Conservation (phyloP, 2,113 vertebrate species). For the Silurus glanis region DNA sequence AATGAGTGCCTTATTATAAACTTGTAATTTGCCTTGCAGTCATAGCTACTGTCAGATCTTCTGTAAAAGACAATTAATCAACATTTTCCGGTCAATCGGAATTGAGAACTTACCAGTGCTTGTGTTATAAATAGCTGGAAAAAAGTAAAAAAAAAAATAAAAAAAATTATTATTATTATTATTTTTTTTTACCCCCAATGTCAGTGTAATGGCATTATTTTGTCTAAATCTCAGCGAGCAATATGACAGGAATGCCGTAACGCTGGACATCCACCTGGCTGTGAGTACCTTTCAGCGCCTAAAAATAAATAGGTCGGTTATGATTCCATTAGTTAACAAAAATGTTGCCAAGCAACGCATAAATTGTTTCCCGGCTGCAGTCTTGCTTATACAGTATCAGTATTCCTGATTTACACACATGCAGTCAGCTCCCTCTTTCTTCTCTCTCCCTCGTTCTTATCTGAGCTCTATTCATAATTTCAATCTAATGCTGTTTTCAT, state of each 20-base stretch:
- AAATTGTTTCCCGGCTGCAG: constrained; percentile 15
- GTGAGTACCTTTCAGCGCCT: constrained; percentile 22
- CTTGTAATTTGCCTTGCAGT: not conserved
- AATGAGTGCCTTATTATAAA: not conserved
- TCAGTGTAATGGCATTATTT: constrained; percentile 24
- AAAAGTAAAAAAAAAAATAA: not conserved
- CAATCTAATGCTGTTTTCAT: constrained; percentile 8
- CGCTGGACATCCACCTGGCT: constrained; percentile 5
- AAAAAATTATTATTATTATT: not conserved
- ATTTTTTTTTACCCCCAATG: too few species aligned
- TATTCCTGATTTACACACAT: constrained; percentile 22
- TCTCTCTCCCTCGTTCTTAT: not conserved
- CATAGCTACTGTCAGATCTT: not conserved
- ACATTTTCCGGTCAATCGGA: not conserved
- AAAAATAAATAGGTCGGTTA: constrained; percentile 25
- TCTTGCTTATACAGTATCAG: not conserved
- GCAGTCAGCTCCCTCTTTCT: not conserved
- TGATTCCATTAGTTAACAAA: constrained; percentile 33
- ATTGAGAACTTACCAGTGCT: not conserved
- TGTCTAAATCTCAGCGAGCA: constrained; percentile 18
- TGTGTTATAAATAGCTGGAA: not conserved
- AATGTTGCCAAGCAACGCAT: constrained; percentile 33
- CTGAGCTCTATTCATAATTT: constrained; percentile 18
- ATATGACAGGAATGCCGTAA: not conserved
- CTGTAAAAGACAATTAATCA: not conserved